Conservation (phyloP, 2,888 invertebrate species). For the Gasteruption jaculator region DNA sequence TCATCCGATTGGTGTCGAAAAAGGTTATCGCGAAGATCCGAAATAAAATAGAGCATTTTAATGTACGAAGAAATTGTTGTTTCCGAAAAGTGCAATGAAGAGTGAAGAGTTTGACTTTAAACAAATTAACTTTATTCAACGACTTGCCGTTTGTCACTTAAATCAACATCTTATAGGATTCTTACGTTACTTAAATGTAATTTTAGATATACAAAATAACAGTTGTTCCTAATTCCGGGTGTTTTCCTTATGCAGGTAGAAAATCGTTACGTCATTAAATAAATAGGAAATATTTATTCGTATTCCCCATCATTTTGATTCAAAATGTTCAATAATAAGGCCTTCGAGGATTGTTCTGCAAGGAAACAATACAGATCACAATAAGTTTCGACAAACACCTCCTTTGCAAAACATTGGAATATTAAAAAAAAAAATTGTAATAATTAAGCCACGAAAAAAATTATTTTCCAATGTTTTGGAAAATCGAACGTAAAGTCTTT, state of each 20-base stretch:
- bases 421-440: not conserved
- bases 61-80: no score
- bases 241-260: constrained; percentile 10
- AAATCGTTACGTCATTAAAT: constrained; percentile 14
- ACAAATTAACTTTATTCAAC: constrained; percentile 29
- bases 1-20: no score
- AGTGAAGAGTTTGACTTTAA: no score
- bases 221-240: constrained; percentile 21
- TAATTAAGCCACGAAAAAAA: constrained; percentile 8
- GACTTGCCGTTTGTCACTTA: constrained; percentile 20
- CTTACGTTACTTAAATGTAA: constrained; percentile 19
- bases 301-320: constrained; percentile 9
- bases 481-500: no score
- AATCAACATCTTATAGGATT: constrained; percentile 24
- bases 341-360: constrained; percentile 82
- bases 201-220: constrained; percentile 39
- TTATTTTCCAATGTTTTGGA: no score
- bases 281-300: constrained; percentile 25
- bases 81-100: no score
- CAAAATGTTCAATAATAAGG: constrained; percentile 72
- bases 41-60: no score
- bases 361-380: constrained; percentile 48
- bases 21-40: no score
- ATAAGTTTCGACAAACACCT: no score
- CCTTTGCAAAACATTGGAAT: no score